A percentile compares a stretch with the other conserved stretches of the same genome.
Conservation (phyloP, 2,113 vertebrate species). For the Eudorcas thomsonii region DNA sequence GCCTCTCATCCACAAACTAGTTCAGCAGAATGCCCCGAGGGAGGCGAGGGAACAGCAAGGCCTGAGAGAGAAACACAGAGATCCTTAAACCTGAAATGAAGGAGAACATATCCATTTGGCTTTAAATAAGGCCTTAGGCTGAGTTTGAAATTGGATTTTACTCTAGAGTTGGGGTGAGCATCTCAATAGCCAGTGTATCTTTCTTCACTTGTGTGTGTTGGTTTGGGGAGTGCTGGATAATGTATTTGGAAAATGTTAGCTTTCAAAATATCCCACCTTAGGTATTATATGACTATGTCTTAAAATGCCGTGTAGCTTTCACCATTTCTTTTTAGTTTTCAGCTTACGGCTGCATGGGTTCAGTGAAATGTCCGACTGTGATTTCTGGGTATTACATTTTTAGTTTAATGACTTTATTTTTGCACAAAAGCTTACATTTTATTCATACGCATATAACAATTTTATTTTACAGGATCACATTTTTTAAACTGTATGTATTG, state of each 20-base stretch:
- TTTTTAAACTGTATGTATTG: not conserved
- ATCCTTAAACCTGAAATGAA: constrained; percentile 45
- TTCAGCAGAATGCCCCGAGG: constrained; percentile 34
- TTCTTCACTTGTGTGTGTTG: not conserved
- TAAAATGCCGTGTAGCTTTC: not conserved
- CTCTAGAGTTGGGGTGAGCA: not conserved
- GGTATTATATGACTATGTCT: not conserved
- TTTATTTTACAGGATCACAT: not conserved
- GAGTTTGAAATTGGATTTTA: constrained; percentile 57
- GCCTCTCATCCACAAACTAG: constrained; percentile 24
- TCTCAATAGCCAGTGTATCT: not conserved
- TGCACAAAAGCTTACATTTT: not conserved
- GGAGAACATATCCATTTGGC: constrained; percentile 59
- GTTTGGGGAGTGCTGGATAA: not conserved
- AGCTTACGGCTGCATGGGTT: not conserved
- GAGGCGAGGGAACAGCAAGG: not conserved
- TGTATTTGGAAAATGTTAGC: not conserved
- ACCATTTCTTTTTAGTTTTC: not conserved
- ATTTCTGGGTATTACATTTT: not conserved
- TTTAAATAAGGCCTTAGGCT: constrained; percentile 55
- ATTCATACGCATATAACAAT: not conserved
- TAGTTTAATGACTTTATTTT: not conserved
- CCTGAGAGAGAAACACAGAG: constrained; percentile 26
- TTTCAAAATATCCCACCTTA: not conserved
- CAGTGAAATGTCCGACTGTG: not conserved